Evolutionary conservation across 2,888 invertebrate genomes (phyloP).

Genomic region (Drosophila rellima): DNA sequence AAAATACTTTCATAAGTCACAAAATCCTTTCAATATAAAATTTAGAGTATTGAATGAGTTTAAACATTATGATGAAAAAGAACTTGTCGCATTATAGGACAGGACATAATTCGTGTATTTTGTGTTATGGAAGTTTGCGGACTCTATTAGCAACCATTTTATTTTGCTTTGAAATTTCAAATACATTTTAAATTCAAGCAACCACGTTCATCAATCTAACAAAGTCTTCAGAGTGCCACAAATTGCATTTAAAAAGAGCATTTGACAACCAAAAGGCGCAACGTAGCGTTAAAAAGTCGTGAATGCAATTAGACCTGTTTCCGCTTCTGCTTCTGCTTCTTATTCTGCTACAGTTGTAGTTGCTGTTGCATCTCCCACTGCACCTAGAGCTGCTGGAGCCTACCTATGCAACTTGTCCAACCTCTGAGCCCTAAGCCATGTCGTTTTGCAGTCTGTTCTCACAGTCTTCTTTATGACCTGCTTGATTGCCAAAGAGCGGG

Average conservation of each 20-base stretch:
- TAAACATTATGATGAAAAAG: too few relatives aligned
- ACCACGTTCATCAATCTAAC: conserved; percentile 12
- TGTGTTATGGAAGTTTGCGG: not conserved
- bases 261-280: conserved; percentile 63
- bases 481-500: conserved; percentile 25
- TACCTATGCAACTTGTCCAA: not conserved
- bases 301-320: conserved; percentile 62
- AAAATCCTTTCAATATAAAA: too few relatives aligned
- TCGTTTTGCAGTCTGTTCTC: conserved; percentile 17
- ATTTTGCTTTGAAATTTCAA: not conserved
- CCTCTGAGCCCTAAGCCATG: not conserved
- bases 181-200: not conserved
- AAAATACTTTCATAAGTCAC: too few relatives aligned
- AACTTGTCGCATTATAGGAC: too few relatives aligned
- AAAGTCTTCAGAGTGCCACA: conserved; percentile 15
- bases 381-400: not conserved
- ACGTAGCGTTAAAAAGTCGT: conserved; percentile 55
- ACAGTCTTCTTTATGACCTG: conserved; percentile 25
- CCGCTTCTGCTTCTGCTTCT: conserved; percentile 7
- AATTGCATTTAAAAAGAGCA: conserved; percentile 42
- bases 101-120: too few relatives aligned
- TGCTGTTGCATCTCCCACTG: not conserved
- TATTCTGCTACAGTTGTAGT: conserved; percentile 1
- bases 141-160: not conserved
- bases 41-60: too few relatives aligned